Percentiles rank a stretch among this genome's conserved stretches.
These are phyloP conservation scores for Ophonus ardosiacus DNA, from an alignment of 2,888 invertebrate species.

Conservation along the genomic window DNA sequence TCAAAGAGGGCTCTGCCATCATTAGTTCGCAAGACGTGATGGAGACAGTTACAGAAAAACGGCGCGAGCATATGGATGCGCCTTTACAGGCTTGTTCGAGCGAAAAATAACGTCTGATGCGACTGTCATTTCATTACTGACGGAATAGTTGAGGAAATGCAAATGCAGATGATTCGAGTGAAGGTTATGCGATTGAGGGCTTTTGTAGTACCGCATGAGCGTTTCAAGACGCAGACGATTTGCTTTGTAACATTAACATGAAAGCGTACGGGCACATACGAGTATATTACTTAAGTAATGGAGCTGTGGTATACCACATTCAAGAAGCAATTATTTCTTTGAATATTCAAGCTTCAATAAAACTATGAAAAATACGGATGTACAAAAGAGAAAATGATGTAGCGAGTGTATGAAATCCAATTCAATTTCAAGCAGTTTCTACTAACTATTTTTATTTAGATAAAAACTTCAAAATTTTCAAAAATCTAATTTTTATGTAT, in stretches of 20 bases:
- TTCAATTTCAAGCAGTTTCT: background rate
- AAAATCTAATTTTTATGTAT: background rate
- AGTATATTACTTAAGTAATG: background rate
- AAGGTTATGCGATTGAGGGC: background rate
- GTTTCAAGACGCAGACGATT: background rate
- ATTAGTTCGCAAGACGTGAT: constrained; percentile 39
- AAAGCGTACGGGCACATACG: background rate
- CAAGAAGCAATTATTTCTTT: background rate
- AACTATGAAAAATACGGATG: background rate
- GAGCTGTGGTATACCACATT: background rate
- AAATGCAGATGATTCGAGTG: background rate
- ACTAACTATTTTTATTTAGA: no score
- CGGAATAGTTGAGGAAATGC: constrained; percentile 2
- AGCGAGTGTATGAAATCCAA: background rate
- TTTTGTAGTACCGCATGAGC: background rate
- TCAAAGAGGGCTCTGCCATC: constrained; percentile 28
- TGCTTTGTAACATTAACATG: background rate
- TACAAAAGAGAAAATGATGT: background rate
- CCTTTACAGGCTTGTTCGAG: constrained; percentile 29
- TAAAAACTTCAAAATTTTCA: background rate
- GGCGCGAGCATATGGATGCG: constrained; percentile 15
- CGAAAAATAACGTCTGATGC: constrained; percentile 29
- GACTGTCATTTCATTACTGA: constrained; percentile 34
- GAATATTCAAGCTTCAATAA: background rate
- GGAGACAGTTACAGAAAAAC: constrained; percentile 44